A percentile compares a stretch with the other conserved stretches of the same genome.
These are phyloP conservation scores for Ophthalmolycus amberensis DNA, from an alignment of 2,113 vertebrate species.

Conservation along the genomic window DNA sequence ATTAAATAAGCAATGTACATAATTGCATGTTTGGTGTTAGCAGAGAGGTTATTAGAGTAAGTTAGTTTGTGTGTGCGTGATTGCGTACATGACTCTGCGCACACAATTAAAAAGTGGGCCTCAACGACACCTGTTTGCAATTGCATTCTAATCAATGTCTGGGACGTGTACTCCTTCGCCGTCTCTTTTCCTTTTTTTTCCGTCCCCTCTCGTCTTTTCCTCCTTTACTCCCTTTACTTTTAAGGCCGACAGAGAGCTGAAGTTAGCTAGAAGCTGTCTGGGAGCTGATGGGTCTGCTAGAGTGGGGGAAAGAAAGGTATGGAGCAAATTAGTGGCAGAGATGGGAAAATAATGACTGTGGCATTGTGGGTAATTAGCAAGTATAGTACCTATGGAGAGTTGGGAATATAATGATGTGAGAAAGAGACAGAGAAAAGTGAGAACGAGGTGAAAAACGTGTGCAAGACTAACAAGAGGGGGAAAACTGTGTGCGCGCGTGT, in stretches of 20 bases:
- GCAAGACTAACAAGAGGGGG: conserved; percentile 66
- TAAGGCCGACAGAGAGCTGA: conserved; percentile 74
- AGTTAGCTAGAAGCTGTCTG: conserved; percentile 77
- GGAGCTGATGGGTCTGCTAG: conserved; percentile 66
- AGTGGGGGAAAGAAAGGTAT: conserved; percentile 66
- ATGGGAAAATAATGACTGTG: conserved; percentile 82
- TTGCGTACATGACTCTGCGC: conserved; percentile 49
- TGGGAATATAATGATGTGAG: conserved; percentile 80
- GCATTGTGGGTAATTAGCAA: conserved; percentile 83
- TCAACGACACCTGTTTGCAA: conserved; percentile 68
- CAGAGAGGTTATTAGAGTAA: conserved; percentile 69
- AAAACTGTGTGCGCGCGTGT: conserved; percentile 8
- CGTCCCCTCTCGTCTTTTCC: conserved; percentile 45
- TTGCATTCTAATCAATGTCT: conserved; percentile 75
- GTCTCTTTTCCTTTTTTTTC: conserved; percentile 38
- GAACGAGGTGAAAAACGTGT: conserved; percentile 75
- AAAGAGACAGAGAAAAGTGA: conserved; percentile 69
- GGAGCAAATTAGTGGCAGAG: conserved; percentile 78
- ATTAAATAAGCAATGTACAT: conserved; percentile 73
- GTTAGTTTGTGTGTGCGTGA: conserved; percentile 42
- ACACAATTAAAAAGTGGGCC: conserved; percentile 70
- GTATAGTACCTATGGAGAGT: conserved; percentile 78
- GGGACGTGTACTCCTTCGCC: conserved; percentile 56
- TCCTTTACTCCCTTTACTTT: conserved; percentile 43
- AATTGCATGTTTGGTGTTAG: conserved; percentile 77